Percentiles rank a stretch among this genome's conserved stretches.
Evolutionary conservation across 1,140 invertebrate species (phyloP).

Genomic region (Campodea augens): DNA sequence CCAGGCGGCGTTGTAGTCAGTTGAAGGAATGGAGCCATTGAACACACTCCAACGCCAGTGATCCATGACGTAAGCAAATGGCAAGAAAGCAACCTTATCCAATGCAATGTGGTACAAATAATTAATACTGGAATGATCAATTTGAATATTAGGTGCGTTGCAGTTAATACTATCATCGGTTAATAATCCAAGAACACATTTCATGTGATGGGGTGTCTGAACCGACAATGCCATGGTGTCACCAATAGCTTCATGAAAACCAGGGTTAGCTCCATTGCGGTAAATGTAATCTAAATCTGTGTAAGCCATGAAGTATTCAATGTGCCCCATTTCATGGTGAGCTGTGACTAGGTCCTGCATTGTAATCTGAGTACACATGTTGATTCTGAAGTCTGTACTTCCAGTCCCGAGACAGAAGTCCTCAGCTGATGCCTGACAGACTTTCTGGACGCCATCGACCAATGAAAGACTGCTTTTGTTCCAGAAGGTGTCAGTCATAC

Average conservation of each 20-base stretch:
- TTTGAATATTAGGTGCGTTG: neutral
- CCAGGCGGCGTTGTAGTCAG: conserved; percentile 25
- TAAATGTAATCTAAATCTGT: conserved; percentile 8
- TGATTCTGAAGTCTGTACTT: conserved; percentile 15
- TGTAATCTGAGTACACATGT: conserved; percentile 8
- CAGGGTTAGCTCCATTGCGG: conserved; percentile 14
- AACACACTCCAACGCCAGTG: conserved; percentile 27
- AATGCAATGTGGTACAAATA: conserved; percentile 9
- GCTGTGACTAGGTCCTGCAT: conserved; percentile 24
- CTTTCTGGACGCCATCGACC: conserved; percentile 9
- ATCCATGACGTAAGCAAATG: conserved; percentile 19
- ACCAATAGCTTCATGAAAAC: conserved; percentile 36
- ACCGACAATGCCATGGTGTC: conserved; percentile 31
- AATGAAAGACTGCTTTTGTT: conserved; percentile 1
- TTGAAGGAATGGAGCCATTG: conserved; percentile 18
- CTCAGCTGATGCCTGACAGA: conserved; percentile 15
- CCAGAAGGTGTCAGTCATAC: conserved; percentile 1
- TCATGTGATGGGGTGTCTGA: conserved; percentile 23
- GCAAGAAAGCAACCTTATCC: conserved; percentile 16
- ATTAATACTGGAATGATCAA: conserved; percentile 7
- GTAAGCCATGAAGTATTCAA: conserved; percentile 26
- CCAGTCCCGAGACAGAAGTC: conserved; percentile 13
- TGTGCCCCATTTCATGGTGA: conserved; percentile 34
- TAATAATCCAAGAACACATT: conserved; percentile 13
- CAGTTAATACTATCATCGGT: neutral